phyloP scores from a whole-genome alignment of 2,113 vertebrate genomes.

The Hydropotes inermis region DNA sequence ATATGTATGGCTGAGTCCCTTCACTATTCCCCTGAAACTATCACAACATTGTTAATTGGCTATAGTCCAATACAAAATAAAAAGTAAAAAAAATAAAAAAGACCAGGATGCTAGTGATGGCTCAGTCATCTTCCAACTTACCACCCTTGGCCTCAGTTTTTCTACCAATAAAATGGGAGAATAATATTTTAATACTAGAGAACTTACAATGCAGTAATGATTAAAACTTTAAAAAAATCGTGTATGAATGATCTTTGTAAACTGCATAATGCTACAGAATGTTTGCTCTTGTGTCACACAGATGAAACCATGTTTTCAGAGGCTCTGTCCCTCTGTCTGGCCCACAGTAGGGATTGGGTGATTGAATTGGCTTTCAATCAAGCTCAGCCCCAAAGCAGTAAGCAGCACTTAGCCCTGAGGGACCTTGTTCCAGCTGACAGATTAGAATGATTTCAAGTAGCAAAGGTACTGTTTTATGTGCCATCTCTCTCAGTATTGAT shows the following conservation, averaged over 20 bases:
- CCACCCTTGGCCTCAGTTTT: neutral
- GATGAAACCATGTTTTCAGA: neutral
- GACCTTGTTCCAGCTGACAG: constrained; percentile 45
- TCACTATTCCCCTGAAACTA: neutral
- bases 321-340: neutral
- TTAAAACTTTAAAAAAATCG: neutral
- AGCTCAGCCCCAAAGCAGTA: neutral
- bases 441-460: constrained; percentile 45
- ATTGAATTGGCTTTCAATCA: neutral
- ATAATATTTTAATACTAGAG: neutral
- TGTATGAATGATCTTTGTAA: neutral
- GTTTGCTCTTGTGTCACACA: neutral
- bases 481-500: constrained; percentile 54
- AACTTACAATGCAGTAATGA: neutral
- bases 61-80: neutral
- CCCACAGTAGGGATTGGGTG: neutral
- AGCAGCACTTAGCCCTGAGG: neutral
- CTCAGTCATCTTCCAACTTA: neutral
- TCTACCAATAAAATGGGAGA: neutral
- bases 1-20: neutral
- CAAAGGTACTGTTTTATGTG: constrained; percentile 44
- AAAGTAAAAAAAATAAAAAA: neutral
- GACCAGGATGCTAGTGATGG: too few relatives aligned
- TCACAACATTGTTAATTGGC: neutral
- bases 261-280: neutral